Evolutionary conservation across 2,888 invertebrate genomes (phyloP), one percentile per base, ranked within the genome.

Genomic region (Leptopilina myrica): DNA sequence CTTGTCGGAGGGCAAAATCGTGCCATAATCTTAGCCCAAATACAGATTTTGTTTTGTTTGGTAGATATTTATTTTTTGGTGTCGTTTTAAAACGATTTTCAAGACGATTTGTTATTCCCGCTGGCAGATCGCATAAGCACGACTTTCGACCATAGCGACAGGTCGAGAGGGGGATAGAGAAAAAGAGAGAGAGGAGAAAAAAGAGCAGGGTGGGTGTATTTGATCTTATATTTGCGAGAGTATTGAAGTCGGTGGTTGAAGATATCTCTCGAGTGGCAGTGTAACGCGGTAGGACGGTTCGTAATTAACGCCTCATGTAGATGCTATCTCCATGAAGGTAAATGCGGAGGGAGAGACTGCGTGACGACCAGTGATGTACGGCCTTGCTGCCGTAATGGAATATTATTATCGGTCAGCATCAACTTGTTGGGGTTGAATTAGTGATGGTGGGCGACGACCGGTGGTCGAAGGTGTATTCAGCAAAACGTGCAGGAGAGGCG

Each of bases 241-340:
- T 43, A 43, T 77, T 49, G 80, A 78, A 80, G 79, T 78, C 64
- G 59, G 59, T 76, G 76, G 76, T 80, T 80, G 80, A 84, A 86
- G 85, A 89, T 89, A 88, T 87, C 88, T 86, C 88, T 86, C 88
- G 88, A 85, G 88, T 87, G 88, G 83, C 87, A 85, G 89, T 89
- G 91, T 91, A 91, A 91, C 90, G 89, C 89, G 89, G 90, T 90
- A 89, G 90, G 87, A 89, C 85, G 88, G 86, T 88, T 86, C 90
- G 90, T 91, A 91, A 91, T 91, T 91, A 91, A 91, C 91, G 90
- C 90, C 90, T 90, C 90, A 86, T 91, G 90, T 90, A 90, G 90
- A 91, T 91, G 85, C 82, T 90, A 91, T 91, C 91, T 86, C 83
- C 82, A 84, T 79, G 84, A 84, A 87, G 84, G 86, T 83, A 85